Evolutionary conservation across 2,888 invertebrate species (phyloP).

Genomic region (Hyalella azteca): DNA sequence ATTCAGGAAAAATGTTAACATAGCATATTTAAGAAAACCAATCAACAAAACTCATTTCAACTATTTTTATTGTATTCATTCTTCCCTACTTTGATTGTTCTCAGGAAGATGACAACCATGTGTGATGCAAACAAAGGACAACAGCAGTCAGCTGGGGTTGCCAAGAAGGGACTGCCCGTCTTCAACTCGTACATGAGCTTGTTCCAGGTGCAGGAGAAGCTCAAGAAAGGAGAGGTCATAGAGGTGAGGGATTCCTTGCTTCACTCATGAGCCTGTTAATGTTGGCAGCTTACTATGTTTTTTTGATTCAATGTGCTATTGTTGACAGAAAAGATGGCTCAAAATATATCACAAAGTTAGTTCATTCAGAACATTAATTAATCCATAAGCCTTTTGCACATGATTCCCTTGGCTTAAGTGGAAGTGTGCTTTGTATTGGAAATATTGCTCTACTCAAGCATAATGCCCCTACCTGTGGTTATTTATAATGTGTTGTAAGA

Average conservation of each 20-base stretch:
- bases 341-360: too few relatives aligned
- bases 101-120: not conserved
- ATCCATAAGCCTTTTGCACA: too few relatives aligned
- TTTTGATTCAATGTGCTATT: not conserved
- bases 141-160: not conserved
- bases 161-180: conserved; percentile 49
- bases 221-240: conserved; percentile 68
- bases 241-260: conserved; percentile 61
- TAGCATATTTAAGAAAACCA: too few relatives aligned
- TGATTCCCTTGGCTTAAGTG: too few relatives aligned
- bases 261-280: not conserved
- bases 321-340: not conserved
- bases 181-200: conserved; percentile 58
- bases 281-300: not conserved
- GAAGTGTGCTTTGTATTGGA: too few relatives aligned
- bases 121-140: not conserved
- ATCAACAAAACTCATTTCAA: too few relatives aligned
- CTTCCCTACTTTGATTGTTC: not conserved
- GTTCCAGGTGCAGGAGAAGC: conserved; percentile 67
- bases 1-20: too few relatives aligned
- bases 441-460: too few relatives aligned
- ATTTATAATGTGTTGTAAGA: too few relatives aligned
- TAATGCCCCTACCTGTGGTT: too few relatives aligned
- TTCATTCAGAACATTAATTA: too few relatives aligned
- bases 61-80: not conserved